Conservation (phyloP, 2,888 invertebrate species). For the Drosophila prolongata region DNA sequence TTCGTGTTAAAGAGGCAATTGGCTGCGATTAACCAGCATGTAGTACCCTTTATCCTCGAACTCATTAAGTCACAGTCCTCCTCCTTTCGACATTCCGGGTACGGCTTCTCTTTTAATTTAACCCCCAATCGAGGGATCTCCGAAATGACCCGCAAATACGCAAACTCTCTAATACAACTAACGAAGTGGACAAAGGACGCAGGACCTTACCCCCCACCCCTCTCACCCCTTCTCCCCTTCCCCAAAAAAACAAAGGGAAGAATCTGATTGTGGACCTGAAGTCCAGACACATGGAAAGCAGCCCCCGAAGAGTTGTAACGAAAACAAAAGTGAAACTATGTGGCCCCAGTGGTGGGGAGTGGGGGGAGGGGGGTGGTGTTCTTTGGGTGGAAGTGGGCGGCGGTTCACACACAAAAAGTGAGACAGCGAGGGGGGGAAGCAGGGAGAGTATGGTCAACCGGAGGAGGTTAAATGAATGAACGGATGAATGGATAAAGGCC, state of each 20-base stretch:
- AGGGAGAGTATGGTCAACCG: slow-evolving; percentile 26
- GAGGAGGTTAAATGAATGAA: slow-evolving; percentile 72
- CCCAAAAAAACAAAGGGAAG: slow-evolving; percentile 10
- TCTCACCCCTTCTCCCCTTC: background rate
- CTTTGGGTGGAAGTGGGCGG: slow-evolving; percentile 14
- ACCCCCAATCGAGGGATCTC: slow-evolving; percentile 37
- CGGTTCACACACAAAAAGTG: slow-evolving; percentile 16
- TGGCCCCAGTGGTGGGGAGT: slow-evolving; percentile 12
- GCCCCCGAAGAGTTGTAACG: slow-evolving; percentile 52
- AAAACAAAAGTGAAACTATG: slow-evolving; percentile 78
- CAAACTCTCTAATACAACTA: slow-evolving; percentile 72
- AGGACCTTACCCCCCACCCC: slow-evolving; percentile 5
- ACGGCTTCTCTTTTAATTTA: slow-evolving; percentile 24
- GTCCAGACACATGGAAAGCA: slow-evolving; percentile 36
- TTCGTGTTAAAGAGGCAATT: slow-evolving; percentile 4
- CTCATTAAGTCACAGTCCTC: slow-evolving; percentile 27
- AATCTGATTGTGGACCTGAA: slow-evolving; percentile 33
- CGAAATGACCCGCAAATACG: slow-evolving; percentile 45
- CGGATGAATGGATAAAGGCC: slow-evolving; percentile 80
- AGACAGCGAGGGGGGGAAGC: slow-evolving; percentile 13
- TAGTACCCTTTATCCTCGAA: background rate
- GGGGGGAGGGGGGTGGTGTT: background rate
- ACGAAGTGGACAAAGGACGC: slow-evolving; percentile 70
- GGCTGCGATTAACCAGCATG: slow-evolving; percentile 15
- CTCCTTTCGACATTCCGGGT: slow-evolving; percentile 2